These are phyloP conservation scores for Danaus plexippus DNA, from an alignment of 1,140 invertebrate genomes.

Conservation along the genomic window DNA sequence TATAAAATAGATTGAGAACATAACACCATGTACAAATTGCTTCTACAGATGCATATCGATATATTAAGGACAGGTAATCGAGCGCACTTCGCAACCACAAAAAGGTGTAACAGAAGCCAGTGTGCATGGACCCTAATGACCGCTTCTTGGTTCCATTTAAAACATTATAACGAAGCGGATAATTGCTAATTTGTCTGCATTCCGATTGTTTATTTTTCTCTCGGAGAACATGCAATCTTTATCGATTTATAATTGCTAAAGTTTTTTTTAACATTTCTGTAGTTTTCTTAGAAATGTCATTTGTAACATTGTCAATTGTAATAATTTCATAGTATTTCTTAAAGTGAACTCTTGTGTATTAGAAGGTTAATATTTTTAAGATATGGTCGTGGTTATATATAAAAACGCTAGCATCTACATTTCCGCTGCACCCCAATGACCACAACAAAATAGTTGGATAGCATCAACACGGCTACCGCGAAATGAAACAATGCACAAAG, in stretches of 20 bases:
- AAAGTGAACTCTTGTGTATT: no score
- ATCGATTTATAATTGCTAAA: not conserved
- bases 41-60: slow-evolving; percentile 45
- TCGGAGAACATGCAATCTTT: no score
- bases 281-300: no score
- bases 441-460: no score
- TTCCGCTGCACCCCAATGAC: no score
- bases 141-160: slow-evolving; percentile 55
- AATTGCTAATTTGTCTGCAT: slow-evolving; percentile 51
- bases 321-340: no score
- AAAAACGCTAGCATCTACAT: no score
- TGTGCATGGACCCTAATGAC: slow-evolving; percentile 49
- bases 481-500: slow-evolving; percentile 39
- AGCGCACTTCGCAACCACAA: slow-evolving; percentile 43
- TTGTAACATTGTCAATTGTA: no score
- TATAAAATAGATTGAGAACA: no score
- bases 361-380: no score
- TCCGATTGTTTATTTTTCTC: not conserved
- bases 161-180: slow-evolving; percentile 34
- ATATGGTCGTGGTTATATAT: no score
- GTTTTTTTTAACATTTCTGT: slow-evolving; percentile 2
- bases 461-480: slow-evolving; percentile 29
- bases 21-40: slow-evolving; percentile 31
- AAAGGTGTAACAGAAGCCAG: slow-evolving; percentile 64
- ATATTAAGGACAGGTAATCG: slow-evolving; percentile 54